Base-by-base conservation (phyloP, 2,113 vertebrate species). In the Pitta sordida region DNA sequence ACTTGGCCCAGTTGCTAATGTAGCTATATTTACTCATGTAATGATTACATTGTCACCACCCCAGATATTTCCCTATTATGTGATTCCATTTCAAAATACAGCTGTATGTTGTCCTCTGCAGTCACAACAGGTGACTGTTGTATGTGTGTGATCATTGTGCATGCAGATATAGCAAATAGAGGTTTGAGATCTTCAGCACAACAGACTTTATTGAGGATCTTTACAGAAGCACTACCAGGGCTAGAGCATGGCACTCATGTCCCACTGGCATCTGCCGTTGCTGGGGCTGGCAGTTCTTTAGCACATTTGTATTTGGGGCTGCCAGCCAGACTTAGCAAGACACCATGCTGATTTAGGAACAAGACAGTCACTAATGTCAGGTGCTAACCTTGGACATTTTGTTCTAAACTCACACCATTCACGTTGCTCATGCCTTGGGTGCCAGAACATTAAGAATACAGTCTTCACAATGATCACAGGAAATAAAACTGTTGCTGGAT, bases 1-100 rank as follows among this genome's bases (percentile, higher is more conserved):
- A 46, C 48, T 86, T 86, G 88, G 48, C n/a, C 34, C 22, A 56
- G 76, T 78, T 93, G 83, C 79, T 95, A 92, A 71, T 92, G 85
- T 63, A 44, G 56, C 77, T 94, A 0, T 92, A 55, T 95, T 95
- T 89, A 84, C 64, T 95, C 48, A 37, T 15, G 56, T 46, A 67
- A n/a, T 44, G 64, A 84, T 94, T 94, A 55, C 81, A 51, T 86
- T 83, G 79, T 91, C 52, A 71, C 27, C 0, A 0, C 29, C 34
- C 21, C 19, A 71, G 48, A 56, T 83, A 71, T 51, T 89, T 41
- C 67, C 20, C 75, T 88, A 5, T 86, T 89, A 64, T 12, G 44
- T 52, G 49, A 64, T 86, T 89, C 49, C n/a, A 8, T 91, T 93
- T 91, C 70, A 69, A 76, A 87, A 89, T 65, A n/a, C 65, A 91